A percentile compares a stretch with the other conserved stretches of the same genome.
Evolutionary conservation across 2,113 vertebrate species (phyloP).

Genomic region (Himantopus leucocephalus): DNA sequence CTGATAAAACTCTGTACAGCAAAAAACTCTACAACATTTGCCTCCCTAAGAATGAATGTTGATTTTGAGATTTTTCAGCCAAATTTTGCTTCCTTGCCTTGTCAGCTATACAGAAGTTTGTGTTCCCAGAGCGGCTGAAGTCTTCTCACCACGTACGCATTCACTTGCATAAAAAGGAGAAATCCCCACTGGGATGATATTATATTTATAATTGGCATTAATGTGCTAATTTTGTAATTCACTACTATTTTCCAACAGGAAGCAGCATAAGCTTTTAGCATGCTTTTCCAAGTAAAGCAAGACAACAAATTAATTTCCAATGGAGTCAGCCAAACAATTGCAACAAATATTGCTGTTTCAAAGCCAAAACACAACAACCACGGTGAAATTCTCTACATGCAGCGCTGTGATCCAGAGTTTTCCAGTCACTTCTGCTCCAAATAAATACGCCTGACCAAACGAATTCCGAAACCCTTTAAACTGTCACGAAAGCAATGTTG

Average conservation of each 20-base stretch:
- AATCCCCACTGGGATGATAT: slow-evolving; percentile 1
- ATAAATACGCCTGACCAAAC: not conserved
- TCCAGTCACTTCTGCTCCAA: slow-evolving; percentile 1
- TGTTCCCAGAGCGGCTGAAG: not conserved
- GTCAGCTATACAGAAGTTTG: not conserved
- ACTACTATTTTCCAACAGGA: slow-evolving; percentile 48
- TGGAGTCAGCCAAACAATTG: slow-evolving; percentile 12
- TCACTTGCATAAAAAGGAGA: not conserved
- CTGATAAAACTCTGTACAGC: not conserved
- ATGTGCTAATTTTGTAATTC: slow-evolving; percentile 47
- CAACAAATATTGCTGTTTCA: slow-evolving; percentile 32
- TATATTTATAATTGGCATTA: slow-evolving; percentile 45
- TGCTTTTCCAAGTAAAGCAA: slow-evolving; percentile 47
- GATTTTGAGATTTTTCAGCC: not conserved
- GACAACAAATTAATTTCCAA: slow-evolving; percentile 47
- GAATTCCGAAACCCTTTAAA: not conserved
- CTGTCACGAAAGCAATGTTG: fast-evolving
- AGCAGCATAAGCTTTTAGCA: slow-evolving; percentile 5
- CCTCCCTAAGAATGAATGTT: not conserved
- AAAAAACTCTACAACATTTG: not conserved
- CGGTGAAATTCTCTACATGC: not conserved
- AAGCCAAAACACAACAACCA: slow-evolving; percentile 16
- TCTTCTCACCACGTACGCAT: not conserved
- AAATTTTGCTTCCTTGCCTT: not conserved
- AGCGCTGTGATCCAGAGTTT: not conserved